Evolutionary conservation across 2,797 vertebrate species (phyloP), one percentile per base, ranked within the genome.

Genomic region (Lates japonicus): DNA sequence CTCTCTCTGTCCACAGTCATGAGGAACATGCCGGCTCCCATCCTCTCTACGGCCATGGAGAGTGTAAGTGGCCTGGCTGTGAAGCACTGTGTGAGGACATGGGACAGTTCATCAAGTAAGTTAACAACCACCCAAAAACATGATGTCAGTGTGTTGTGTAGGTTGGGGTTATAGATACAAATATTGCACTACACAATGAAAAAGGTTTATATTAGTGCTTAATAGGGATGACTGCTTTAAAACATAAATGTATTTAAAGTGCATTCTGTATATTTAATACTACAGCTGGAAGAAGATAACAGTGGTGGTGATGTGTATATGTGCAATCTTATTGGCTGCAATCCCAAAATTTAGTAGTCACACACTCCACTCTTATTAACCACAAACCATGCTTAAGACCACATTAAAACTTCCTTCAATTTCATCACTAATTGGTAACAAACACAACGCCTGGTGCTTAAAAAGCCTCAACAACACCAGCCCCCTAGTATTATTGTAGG

Each of bases 51-150:
- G 98, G 98, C 91, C 98, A 99, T 9, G 98, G 98, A 81, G 98
- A 99, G 93, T 99, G 98, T 91, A 99, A 98, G 90, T 99, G 98
- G 98, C 98, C 98, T 0, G 98, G 98, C 91, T 99, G 98, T 86
- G 98, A 99, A 96, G 98, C 97, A 80, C 97, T 99, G 90, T 99
- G 98, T 85, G 98, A 99, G 87, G 98, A 99, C 95, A 95, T 99
- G 96, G 97, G 97, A 85, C 97, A 99, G 94, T 99, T 99, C 92
- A 97, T 99, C 94, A 99, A 99, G 98, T 99, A 90, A 95, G 98
- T 96, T 7, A 52, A 55, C 25, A 52, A n/a, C 51, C 48, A 52
- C 3, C n/a, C 58, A 66, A 37, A 62, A 37, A 44, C 22, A 35
- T 58, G 2, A 33, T 31, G 7, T 14, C 1, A 41, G 12, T 35